A percentile compares a stretch with the other conserved stretches of the same genome.
Conservation (phyloP, 2,797 vertebrate species). For the Cryptoprocta ferox region DNA sequence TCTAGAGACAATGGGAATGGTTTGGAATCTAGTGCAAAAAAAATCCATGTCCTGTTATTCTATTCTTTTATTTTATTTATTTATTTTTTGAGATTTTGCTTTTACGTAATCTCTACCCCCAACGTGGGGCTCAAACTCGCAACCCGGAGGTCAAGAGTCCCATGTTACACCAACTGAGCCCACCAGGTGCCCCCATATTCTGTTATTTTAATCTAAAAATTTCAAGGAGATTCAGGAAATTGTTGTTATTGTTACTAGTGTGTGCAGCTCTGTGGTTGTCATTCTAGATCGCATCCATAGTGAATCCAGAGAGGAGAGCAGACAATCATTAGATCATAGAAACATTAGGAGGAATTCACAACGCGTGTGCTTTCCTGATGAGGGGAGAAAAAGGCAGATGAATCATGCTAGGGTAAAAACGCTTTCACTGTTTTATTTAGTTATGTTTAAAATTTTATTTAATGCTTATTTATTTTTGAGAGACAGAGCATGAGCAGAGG, state of each 20-base stretch:
- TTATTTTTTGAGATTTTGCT: too few species aligned
- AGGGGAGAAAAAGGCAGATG: background rate
- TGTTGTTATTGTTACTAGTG: background rate
- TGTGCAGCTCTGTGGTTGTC: background rate
- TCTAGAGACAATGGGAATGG: background rate
- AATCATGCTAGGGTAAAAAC: background rate
- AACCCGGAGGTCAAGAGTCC: too few species aligned
- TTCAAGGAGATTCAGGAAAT: background rate
- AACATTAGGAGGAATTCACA: background rate
- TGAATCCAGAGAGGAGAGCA: background rate
- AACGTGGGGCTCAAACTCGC: too few species aligned
- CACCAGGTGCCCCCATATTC: background rate
- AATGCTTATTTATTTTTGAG: too few species aligned
- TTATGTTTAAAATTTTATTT: too few species aligned
- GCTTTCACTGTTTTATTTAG: background rate
- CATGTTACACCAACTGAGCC: too few species aligned
- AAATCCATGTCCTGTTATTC: background rate
- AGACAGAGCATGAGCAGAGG: too few species aligned
- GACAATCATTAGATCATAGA: background rate
- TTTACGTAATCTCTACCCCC: too few species aligned
- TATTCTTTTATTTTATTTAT: background rate
- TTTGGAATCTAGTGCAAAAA: background rate
- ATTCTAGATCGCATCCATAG: background rate
- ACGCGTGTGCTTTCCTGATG: background rate
- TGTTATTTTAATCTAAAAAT: constrained; percentile 7